A percentile compares a stretch with the other conserved stretches of the same genome.
Conservation (phyloP, 2,888 invertebrate genomes). For the Synergus itoensis region DNA sequence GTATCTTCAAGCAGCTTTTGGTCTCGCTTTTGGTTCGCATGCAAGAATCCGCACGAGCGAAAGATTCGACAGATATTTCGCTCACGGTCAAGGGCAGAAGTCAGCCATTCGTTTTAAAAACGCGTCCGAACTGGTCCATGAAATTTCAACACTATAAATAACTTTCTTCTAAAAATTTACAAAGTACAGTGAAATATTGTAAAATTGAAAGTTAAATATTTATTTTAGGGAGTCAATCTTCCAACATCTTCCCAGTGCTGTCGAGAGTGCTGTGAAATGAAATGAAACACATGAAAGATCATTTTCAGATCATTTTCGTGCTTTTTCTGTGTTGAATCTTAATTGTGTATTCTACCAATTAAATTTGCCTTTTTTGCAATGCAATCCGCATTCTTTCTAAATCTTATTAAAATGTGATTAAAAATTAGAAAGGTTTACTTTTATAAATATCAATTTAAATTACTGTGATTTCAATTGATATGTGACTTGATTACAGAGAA, state of each 20-base stretch:
- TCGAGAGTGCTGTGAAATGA: too few relatives aligned
- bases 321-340: too few relatives aligned
- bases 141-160: background rate
- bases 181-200: background rate
- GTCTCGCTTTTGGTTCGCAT: slow-evolving; percentile 44
- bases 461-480: background rate
- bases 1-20: slow-evolving; percentile 46
- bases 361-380: too few relatives aligned
- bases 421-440: too few relatives aligned
- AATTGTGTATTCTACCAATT: too few relatives aligned
- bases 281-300: too few relatives aligned
- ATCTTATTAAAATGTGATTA: too few relatives aligned
- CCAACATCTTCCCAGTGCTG: too few relatives aligned
- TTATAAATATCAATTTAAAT: background rate
- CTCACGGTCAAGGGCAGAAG: slow-evolving; percentile 45
- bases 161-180: background rate
- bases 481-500: background rate
- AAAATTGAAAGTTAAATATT: too few relatives aligned
- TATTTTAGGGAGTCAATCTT: too few relatives aligned
- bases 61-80: slow-evolving; percentile 27
- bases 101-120: slow-evolving; percentile 24
- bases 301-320: too few relatives aligned
- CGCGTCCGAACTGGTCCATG: slow-evolving; percentile 3
- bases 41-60: slow-evolving; percentile 42
- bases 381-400: too few relatives aligned